Base-by-base conservation (phyloP, 2,888 invertebrate species). In the Caprella mutica region DNA sequence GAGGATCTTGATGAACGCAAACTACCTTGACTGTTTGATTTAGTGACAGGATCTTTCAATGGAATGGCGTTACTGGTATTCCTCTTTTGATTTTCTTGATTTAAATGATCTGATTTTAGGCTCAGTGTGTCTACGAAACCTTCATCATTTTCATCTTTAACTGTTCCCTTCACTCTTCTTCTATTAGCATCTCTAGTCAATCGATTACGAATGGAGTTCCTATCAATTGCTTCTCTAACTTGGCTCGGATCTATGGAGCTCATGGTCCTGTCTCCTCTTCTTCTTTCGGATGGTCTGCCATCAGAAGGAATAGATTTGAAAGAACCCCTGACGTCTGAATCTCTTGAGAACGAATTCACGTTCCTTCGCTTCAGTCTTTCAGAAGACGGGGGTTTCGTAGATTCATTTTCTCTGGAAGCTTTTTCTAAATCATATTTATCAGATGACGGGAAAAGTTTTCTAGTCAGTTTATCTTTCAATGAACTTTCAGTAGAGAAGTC, bases 401-500 rank as follows among this genome's bases (percentile, higher is more conserved):
- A 21, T 6, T 23, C 40, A n/a, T 48, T 54, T 14, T 55, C 56
- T 12, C 50, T 44, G 35, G 48, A 46, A 14, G 59, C 59, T 46
- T 55, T 54, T 14, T 61, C 54, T 14, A 63, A 56, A 40, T 63
- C 63, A 26, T 63, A 63, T 29, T 63, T 63, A n/a, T 63, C 63
- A 5, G 42, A 55, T 48, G 42, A 52, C 14, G 59, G 48, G 14
- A 55, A 48, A 26, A 61, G 51, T 23, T 56, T 55, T 5, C 63
- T 52, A 3, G 63, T 51, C 6, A 63, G 27, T 26, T 46, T 48
- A 26, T 63, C 59, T 26, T 57, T 56, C 56, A 59, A 56, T 2
- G 59, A 56, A 27, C 52, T 39, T 30, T 56, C 50, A 14, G 48
- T 21, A 29, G 35, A 27, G 14, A 26, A 19, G 19, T 46, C 35